Base-by-base conservation (phyloP, 2,797 vertebrate species). In the Sus cebifrons region DNA sequence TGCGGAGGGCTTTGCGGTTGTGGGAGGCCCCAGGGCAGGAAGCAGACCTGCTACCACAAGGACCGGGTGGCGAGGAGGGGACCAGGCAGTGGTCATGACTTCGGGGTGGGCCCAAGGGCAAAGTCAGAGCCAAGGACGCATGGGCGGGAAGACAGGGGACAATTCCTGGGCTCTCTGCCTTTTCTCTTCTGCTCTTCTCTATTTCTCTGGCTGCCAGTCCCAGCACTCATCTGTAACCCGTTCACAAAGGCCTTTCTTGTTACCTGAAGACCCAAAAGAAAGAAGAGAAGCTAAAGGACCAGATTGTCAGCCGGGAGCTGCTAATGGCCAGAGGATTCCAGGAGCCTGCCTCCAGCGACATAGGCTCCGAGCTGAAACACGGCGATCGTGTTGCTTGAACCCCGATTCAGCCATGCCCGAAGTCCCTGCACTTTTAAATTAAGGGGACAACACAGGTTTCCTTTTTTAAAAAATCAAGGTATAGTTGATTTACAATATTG, bases 201-300 rank as follows among this genome's bases (percentile, higher is more conserved):
- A n/a, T 17, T 93, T 44, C 74, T 65, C 70, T 70, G 86, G 70
- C 32, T 91, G 52, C n/a, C 25, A 68, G 25, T 40, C 64, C 73
- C 3, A 29, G 60, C 15, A 67, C 40, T 77, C 79, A 87, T 18
- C 21, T 73, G 6, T 62, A 74, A 54, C 32, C 54, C 70, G 86
- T 89, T 44, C 73, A 93, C 62, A 85, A 70, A 88, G 36, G 27
- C 21, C 15, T 85, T 29, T 60, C 29, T 85, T 85, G 44, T 77
- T 40, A 52, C 32, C 81, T 91, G 89, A 67, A 92, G 79, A 91
- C 25, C 32, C 82, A 92, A 73, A 87, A 44, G 52, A 77, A 73
- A 87, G 52, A 44, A 77, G 36, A 23, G 56, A 20, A 83, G 44
- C 85, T 84, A 67, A 60, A 83, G 83, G 89, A 92, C 91, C 1